Conservation (phyloP, 2,113 vertebrate species). For the Sphaerodactylus townsendi region DNA sequence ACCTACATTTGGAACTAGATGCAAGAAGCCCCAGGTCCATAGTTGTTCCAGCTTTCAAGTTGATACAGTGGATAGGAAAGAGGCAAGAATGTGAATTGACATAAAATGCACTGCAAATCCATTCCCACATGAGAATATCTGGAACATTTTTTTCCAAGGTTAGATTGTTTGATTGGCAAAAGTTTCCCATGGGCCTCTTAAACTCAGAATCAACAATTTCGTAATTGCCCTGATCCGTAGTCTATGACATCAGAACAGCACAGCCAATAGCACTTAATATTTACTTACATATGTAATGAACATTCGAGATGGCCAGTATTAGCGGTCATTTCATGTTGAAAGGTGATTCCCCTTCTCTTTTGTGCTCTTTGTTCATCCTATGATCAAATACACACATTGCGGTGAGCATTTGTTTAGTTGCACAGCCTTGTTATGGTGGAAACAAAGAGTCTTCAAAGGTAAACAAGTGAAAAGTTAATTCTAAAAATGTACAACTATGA, state of each 20-base stretch:
- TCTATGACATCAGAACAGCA: neutral
- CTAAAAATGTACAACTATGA: neutral
- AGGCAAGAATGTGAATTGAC: neutral
- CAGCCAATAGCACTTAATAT: neutral
- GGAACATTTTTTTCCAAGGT: neutral
- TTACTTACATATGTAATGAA: neutral
- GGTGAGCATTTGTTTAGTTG: neutral
- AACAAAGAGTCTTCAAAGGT: neutral
- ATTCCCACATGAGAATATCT: neutral
- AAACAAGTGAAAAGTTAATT: neutral
- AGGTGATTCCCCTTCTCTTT: neutral
- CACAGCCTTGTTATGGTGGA: neutral
- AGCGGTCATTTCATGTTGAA: neutral
- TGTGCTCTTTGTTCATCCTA: neutral
- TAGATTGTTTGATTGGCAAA: neutral
- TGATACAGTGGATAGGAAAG: neutral
- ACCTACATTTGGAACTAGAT: neutral
- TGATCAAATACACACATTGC: neutral
- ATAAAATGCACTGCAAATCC: neutral
- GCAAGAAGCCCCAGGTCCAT: constrained; percentile 21
- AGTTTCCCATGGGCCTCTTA: neutral
- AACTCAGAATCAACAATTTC: neutral
- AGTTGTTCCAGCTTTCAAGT: neutral
- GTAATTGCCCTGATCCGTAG: neutral
- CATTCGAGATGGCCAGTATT: neutral